A percentile compares a stretch with the other conserved stretches of the same genome.
Conservation (phyloP, 2,113 vertebrate genomes). For the Saimiri boliviensis region DNA sequence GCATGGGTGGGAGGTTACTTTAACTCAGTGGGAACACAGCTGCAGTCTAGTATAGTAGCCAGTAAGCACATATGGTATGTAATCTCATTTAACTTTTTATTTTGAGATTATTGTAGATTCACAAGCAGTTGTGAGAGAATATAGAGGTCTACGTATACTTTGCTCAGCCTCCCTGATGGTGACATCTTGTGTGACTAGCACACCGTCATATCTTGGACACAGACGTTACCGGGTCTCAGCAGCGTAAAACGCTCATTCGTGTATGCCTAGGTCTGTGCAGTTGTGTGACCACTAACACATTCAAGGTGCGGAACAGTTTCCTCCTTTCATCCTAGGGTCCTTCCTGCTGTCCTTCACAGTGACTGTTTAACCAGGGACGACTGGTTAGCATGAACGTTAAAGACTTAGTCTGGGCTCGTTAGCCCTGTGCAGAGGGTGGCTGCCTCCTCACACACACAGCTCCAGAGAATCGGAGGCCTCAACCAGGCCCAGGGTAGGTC, state of each 20-base stretch:
- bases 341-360: neutral
- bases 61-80: neutral
- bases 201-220: neutral
- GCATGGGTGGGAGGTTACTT: neutral
- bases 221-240: no score
- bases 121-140: neutral
- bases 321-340: no score
- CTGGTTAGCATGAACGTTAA: no score
- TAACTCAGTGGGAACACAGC: neutral
- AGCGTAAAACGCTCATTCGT: rapidly evolving
- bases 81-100: neutral
- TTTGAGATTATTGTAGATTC: neutral
- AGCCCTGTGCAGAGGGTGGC: neutral
- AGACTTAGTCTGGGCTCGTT: no score
- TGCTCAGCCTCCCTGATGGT: neutral
- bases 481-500: neutral
- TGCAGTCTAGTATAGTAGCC: neutral
- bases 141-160: neutral
- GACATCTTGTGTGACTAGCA: neutral
- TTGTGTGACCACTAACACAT: neutral
- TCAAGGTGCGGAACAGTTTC: neutral
- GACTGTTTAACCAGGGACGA: neutral
- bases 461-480: neutral
- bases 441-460: neutral
- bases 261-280: neutral